Evolutionary conservation across 2,113 vertebrate genomes (phyloP).

Genomic region (Ictalurus punctatus): DNA sequence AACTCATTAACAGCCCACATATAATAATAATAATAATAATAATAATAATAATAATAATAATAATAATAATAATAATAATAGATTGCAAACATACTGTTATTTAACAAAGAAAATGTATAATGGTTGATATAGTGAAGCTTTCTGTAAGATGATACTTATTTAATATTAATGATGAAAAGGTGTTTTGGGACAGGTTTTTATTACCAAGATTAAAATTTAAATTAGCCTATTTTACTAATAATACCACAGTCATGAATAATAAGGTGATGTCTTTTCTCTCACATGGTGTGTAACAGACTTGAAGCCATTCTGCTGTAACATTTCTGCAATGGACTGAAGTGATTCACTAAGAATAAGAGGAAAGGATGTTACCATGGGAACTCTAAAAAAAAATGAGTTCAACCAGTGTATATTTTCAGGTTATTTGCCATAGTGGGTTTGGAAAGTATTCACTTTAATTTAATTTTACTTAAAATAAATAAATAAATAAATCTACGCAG

Average conservation of each 20-base stretch:
- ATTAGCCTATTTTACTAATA: neutral
- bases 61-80: neutral
- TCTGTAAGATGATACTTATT: neutral
- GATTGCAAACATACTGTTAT: neutral
- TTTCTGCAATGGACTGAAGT: neutral
- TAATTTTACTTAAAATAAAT: too few species aligned
- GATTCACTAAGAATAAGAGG: neutral
- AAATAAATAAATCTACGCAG: neutral
- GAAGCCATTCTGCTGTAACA: neutral
- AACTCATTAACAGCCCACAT: neutral
- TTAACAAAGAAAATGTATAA: neutral
- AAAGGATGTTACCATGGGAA: neutral
- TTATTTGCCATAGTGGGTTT: neutral
- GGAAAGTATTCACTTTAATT: neutral
- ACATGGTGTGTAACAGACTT: neutral
- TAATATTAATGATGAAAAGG: neutral
- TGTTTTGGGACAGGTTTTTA: neutral
- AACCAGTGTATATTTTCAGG: neutral
- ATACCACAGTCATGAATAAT: neutral
- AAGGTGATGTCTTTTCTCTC: neutral
- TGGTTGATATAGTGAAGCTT: neutral
- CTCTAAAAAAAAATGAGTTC: neutral
- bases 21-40: too few species aligned
- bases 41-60: neutral
- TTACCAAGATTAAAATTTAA: neutral